Percentiles rank a stretch among this genome's conserved stretches.
phyloP scores from a whole-genome alignment of 2,113 vertebrate genomes.

The Hippocampus zosterae region DNA sequence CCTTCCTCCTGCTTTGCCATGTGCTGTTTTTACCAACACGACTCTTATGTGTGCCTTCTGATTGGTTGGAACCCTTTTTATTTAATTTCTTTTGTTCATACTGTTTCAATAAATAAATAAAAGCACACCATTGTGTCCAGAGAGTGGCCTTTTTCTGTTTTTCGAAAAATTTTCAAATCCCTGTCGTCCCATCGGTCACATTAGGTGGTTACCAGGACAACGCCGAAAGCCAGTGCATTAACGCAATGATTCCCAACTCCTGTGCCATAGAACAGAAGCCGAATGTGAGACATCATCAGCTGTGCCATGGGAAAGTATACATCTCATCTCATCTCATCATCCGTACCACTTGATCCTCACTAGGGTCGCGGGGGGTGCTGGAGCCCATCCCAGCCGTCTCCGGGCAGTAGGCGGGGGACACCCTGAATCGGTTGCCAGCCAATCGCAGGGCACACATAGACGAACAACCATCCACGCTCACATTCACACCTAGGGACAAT shows the following conservation, averaged over 20 bases:
- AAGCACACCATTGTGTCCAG: constrained; percentile 29
- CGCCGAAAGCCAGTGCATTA: constrained; percentile 3
- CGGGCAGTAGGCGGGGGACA: too few species aligned
- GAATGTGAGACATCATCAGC: neutral
- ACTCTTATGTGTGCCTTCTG: constrained; percentile 55
- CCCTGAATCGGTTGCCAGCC: too few species aligned
- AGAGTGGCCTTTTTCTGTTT: constrained; percentile 3
- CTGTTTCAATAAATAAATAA: constrained; percentile 69
- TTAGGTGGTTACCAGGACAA: constrained; percentile 8
- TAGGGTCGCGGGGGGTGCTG: too few species aligned
- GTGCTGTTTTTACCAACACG: constrained; percentile 31
- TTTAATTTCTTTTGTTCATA: constrained; percentile 72
- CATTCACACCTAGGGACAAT: too few species aligned
- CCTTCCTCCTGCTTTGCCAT: constrained; percentile 45
- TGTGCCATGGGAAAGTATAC: neutral
- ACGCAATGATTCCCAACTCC: neutral
- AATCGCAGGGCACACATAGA: too few species aligned
- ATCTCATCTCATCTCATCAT: too few species aligned
- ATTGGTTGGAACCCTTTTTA: constrained; percentile 56
- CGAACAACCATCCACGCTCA: too few species aligned
- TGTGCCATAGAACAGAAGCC: neutral
- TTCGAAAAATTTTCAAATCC: constrained; percentile 3
- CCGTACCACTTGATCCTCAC: too few species aligned
- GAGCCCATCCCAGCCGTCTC: too few species aligned
- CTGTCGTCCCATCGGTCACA: constrained; percentile 1